Base-by-base conservation (phyloP, 2,113 vertebrate species). In the Calidris pugnax region DNA sequence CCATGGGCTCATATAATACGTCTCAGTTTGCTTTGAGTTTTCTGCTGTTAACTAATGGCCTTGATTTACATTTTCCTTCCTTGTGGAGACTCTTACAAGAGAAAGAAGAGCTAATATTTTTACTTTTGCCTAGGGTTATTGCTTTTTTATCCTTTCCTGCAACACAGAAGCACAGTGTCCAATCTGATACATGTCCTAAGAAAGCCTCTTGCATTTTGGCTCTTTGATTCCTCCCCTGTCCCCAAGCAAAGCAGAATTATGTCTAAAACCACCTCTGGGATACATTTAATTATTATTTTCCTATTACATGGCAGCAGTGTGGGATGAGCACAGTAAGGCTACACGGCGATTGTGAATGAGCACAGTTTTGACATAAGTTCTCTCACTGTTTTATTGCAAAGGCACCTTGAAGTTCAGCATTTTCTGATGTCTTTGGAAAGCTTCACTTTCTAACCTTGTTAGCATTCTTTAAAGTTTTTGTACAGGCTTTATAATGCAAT, bases 221-320 rank as follows among this genome's bases (percentile, higher is more conserved):
- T 71, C 66, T 84, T 76, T 75, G n/a, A 85, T 88, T 83, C n/a
- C 41, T 68, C 24, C 21, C 10, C 41, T 57, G 8, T 64, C 18
- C 63, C 9, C 14, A 60, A 1, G 27, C 33, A 95, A 88, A 92
- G n/a, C 24, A 56, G 33, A 92, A 69, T 76, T 90, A 21, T 37
- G 28, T 84, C 63, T 83, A 80, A 82, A 93, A 74, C 7, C 13
- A 39, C 39, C 62, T 68, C 56, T 89, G 41, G 41, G 26, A 73
- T 83, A 80, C 39, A 92, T 86, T 66, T 88, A 33, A 81, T 88
- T 79, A 91, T 71, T 89, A 57, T 93, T 91, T 85, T 85, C 73
- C 60, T 59, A 30, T 72, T 74, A 60, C 43, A 72, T 27, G 37
- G 39, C 63, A 81, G 50, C 60, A 84, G 56, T 18, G 30, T 39